Evolutionary conservation across 2,888 invertebrate genomes (phyloP).

Genomic region (Ochropleura plecta): DNA sequence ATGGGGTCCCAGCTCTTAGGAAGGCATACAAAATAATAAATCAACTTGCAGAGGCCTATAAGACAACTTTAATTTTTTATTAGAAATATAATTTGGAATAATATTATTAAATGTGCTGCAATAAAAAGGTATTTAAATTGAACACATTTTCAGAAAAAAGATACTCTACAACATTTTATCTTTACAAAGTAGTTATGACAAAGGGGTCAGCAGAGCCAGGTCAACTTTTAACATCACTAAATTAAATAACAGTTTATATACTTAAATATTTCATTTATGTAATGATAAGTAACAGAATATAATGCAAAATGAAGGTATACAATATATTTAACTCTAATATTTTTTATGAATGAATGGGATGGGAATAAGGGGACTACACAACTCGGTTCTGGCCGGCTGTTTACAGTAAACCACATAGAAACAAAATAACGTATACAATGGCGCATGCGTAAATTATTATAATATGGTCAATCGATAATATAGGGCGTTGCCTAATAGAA

Average conservation of each 20-base stretch:
- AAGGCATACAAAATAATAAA: not conserved
- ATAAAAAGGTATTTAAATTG: not conserved
- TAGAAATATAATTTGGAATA: not conserved
- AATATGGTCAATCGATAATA: constrained; percentile 31
- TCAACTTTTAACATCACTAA: not conserved
- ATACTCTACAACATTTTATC: not conserved
- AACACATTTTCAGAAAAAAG: not conserved
- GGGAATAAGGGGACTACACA: constrained; percentile 1
- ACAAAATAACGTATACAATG: constrained; percentile 3
- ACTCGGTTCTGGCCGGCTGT: not conserved
- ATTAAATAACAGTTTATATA: not conserved
- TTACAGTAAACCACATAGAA: not conserved
- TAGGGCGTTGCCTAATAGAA: not conserved
- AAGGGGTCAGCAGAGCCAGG: too few relatives aligned
- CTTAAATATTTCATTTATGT: not conserved
- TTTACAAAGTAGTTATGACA: not conserved
- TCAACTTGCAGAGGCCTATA: not conserved
- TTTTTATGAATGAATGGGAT: not conserved
- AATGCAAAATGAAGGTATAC: not conserved
- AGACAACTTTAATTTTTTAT: constrained; percentile 12
- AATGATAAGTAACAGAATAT: not conserved
- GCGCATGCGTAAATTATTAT: constrained; percentile 49
- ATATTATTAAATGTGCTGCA: constrained; percentile 6
- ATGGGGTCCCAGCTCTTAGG: constrained; percentile 20
- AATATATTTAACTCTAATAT: not conserved